Evolutionary conservation across 1,140 invertebrate species (phyloP).

Genomic region (Hestina assimilis): DNA sequence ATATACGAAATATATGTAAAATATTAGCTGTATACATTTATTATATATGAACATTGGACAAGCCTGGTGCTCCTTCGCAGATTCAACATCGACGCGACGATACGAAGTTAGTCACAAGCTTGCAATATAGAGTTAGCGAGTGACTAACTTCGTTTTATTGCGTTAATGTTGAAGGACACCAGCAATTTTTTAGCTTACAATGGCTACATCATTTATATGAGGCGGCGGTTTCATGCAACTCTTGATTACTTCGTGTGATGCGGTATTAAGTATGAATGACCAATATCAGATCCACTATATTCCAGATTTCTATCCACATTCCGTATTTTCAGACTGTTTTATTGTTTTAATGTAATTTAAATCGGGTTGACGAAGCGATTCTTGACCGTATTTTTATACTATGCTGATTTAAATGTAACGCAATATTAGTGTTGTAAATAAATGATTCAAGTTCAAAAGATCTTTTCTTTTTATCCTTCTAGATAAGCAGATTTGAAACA

Average conservation of each 20-base stretch:
- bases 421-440: constrained; percentile 72
- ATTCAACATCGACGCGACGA: too few species aligned
- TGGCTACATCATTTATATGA: too few species aligned
- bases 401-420: constrained; percentile 51
- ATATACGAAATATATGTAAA: too few species aligned
- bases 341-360: constrained; percentile 53
- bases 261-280: constrained; percentile 1
- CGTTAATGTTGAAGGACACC: too few species aligned
- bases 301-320: constrained; percentile 48
- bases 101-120: too few species aligned
- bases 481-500: too few species aligned
- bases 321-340: constrained; percentile 55
- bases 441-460: constrained; percentile 31
- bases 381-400: constrained; percentile 55
- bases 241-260: not conserved
- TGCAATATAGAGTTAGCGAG: too few species aligned
- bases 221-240: not conserved
- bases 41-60: too few species aligned
- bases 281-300: constrained; percentile 18
- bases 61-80: too few species aligned
- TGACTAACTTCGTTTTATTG: too few species aligned
- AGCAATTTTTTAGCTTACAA: too few species aligned
- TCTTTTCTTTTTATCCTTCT: constrained; percentile 25
- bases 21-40: too few species aligned
- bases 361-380: constrained; percentile 7